Conservation (phyloP, 2,888 invertebrate genomes). For the Tachina grossa region DNA sequence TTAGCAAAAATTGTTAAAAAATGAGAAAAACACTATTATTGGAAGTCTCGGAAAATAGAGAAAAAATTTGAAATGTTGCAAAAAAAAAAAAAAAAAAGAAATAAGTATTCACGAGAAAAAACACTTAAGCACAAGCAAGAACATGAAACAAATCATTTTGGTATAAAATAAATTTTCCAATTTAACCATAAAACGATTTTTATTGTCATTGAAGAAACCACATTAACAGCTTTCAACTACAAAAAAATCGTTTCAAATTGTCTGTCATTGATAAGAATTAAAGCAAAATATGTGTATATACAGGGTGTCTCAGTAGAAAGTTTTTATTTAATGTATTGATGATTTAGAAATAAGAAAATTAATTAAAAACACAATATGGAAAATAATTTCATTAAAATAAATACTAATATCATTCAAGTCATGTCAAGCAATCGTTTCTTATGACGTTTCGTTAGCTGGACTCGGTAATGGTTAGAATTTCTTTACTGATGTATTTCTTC, state of each 20-base stretch:
- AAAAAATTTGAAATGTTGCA: constrained; percentile 1
- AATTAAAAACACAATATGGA: too few species aligned
- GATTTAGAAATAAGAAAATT: too few species aligned
- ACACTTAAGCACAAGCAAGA: neutral
- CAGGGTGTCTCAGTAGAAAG: too few species aligned
- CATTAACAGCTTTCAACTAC: constrained; percentile 43
- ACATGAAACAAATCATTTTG: constrained; percentile 9
- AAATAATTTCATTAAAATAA: too few species aligned
- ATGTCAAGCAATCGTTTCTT: too few species aligned
- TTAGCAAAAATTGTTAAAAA: neutral
- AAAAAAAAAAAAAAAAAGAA: neutral
- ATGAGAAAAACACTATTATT: neutral
- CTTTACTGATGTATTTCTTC: too few species aligned
- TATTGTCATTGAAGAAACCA: constrained; percentile 60
- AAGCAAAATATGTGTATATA: too few species aligned
- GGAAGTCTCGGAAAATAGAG: neutral
- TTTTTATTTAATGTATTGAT: too few species aligned
- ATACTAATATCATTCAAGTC: too few species aligned
- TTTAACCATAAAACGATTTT: constrained; percentile 63
- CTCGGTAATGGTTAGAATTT: too few species aligned
- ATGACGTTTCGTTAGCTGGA: too few species aligned
- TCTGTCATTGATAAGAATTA: neutral
- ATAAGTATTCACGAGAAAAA: neutral
- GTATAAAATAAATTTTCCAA: constrained; percentile 53
- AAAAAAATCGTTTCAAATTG: neutral